These are phyloP conservation scores for Orthosia gracilis DNA, from an alignment of 2,888 invertebrate genomes.

Conservation along the genomic window DNA sequence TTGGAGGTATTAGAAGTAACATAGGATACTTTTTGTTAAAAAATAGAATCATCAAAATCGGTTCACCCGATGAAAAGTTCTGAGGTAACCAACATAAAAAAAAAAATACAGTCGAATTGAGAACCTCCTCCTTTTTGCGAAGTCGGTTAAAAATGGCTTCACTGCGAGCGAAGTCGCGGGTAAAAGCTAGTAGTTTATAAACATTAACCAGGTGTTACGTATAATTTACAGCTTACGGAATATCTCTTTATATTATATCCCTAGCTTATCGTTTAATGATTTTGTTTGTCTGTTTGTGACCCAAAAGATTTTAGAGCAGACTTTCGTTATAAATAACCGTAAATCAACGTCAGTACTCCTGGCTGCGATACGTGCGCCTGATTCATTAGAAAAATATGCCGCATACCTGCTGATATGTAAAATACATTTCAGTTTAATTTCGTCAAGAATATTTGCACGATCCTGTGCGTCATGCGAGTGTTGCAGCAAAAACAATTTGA, in stretches of 20 bases:
- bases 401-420: conserved; percentile 7
- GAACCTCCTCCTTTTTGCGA: too few relatives aligned
- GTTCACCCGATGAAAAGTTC: too few relatives aligned
- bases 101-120: too few relatives aligned
- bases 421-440: conserved; percentile 29
- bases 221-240: neutral
- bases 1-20: too few relatives aligned
- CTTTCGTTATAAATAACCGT: conserved; percentile 27
- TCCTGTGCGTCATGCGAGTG: neutral
- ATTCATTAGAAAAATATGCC: conserved; percentile 39
- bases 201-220: neutral
- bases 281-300: conserved; percentile 26
- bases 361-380: conserved; percentile 11
- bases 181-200: too few relatives aligned
- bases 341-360: conserved; percentile 16
- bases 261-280: conserved; percentile 20
- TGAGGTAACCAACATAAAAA: too few relatives aligned
- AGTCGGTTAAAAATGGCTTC: too few relatives aligned
- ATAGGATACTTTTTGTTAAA: too few relatives aligned
- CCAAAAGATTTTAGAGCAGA: conserved; percentile 10
- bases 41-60: too few relatives aligned
- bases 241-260: neutral
- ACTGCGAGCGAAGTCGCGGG: too few relatives aligned
- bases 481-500: conserved; percentile 1
- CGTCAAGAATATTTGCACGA: conserved; percentile 17